Evolutionary conservation across 2,113 vertebrate species (phyloP), one percentile per base, ranked within the genome.

Genomic region (Xiphorhynchus elegans): DNA sequence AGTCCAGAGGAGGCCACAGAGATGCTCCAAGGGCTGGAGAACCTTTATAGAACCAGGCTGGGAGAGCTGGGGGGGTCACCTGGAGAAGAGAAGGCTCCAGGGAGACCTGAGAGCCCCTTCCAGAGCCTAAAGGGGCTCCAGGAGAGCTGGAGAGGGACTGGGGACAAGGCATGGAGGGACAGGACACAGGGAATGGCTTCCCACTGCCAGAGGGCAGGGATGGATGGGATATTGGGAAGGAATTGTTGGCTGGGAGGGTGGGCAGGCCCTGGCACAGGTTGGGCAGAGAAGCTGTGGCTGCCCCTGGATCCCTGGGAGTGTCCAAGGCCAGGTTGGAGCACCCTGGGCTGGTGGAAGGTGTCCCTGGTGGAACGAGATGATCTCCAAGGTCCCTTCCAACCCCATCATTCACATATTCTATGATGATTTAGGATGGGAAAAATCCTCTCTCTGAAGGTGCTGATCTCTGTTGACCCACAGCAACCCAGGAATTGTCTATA

Each of bases 321-420:
- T 12, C 21, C 21, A 46, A 33, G 14, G 42, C 15, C 64, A 46
- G 42, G 64, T 11, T 40, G 87, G 55, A 69, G n/a, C 55, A 26
- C 2, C 11, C 21, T 31, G 56, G 28, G 31, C 8, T 5, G 7
- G 25, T 11, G 49, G 11, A 14, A 75, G 16, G 4, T 13, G 26
- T 35, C 70, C 39, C 62, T 35, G 9, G 8, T 21, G 66, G n/a
- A 3, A 13, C 1, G 0, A n/a, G 46, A 23, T 23, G 52, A 35
- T 24, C 29, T 73, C 40, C 46, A 9, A 39, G 17, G 17, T 5
- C 39, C 6, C 6, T 31, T 49, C 39, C 24, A 59, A 17, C 24
- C 5, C 37, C 59, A 40, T 19, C 44, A 39, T 5, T 28, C 72
- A 19, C 24, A 13, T 17, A 13, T 59, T 39, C 52, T 11, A 8